These are phyloP conservation scores for Maniola hyperantus DNA, from an alignment of 2,888 invertebrate species.

Conservation along the genomic window DNA sequence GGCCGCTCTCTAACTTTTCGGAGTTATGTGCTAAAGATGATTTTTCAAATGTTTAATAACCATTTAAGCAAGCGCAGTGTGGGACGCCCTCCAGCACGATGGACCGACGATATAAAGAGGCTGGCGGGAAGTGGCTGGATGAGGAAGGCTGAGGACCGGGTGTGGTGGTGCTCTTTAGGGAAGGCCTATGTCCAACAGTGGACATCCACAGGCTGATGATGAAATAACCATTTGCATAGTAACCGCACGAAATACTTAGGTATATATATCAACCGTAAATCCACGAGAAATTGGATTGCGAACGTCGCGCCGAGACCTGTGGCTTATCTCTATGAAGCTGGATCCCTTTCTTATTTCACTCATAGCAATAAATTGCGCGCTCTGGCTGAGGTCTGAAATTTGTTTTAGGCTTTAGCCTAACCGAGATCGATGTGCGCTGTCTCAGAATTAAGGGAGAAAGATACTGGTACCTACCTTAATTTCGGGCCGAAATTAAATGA, in stretches of 20 bases:
- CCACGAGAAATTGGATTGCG: conserved; percentile 10
- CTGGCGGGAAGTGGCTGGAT: no score
- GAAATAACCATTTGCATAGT: no score
- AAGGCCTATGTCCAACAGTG: no score
- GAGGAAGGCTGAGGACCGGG: no score
- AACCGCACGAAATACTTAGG: not conserved
- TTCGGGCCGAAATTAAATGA: not conserved
- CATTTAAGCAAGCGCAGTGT: no score
- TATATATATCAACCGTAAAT: conserved; percentile 17
- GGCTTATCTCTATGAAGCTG: conserved; percentile 16
- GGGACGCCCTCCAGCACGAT: no score
- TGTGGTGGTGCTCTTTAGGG: no score
- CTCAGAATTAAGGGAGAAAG: not conserved
- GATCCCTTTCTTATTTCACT: conserved; percentile 18
- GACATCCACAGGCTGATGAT: no score
- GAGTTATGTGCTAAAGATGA: no score
- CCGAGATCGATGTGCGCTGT: conserved; percentile 3
- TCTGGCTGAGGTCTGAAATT: conserved; percentile 8
- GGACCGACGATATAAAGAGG: no score
- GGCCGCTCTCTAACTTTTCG: no score
- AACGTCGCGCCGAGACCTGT: conserved; percentile 2
- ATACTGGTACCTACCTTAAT: not conserved
- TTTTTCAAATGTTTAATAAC: no score
- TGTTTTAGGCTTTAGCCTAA: conserved; percentile 7
- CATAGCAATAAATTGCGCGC: conserved; percentile 10